Conservation (phyloP, 2,888 invertebrate genomes). For the Alloscopus bannaensis region DNA sequence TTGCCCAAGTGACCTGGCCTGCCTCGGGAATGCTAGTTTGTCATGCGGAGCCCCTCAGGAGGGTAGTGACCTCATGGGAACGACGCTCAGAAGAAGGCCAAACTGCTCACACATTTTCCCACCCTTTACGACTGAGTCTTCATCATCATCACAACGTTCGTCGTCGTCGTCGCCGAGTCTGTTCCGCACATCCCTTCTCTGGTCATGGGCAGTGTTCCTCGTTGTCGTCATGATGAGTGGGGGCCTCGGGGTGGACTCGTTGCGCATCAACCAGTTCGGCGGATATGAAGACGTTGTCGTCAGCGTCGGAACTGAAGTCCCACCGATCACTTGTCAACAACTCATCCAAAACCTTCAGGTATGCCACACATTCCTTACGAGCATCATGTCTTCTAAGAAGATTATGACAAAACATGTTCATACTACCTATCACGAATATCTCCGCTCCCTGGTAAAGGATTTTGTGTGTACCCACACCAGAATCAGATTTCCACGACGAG, state of each 20-base stretch:
- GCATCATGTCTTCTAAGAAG: conserved; percentile 30
- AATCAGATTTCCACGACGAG: conserved; percentile 18
- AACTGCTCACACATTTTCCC: conserved; percentile 40
- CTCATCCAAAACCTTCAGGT: conserved; percentile 69
- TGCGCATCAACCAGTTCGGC: conserved; percentile 67
- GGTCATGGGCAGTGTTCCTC: not conserved
- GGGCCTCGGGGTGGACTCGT: conserved; percentile 45
- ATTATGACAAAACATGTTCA: conserved; percentile 44
- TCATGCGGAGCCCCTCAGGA: not conserved
- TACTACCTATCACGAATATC: conserved; percentile 13
- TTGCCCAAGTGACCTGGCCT: conserved; percentile 62
- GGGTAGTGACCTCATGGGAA: conserved; percentile 59
- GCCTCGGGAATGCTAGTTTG: conserved; percentile 2
- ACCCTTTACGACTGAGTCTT: conserved; percentile 13
- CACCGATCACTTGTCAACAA: conserved; percentile 70
- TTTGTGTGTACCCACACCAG: conserved; percentile 9
- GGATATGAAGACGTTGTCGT: conserved; percentile 72
- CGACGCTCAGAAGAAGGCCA: conserved; percentile 9
- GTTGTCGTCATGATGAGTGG: not conserved
- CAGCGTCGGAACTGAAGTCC: conserved; percentile 69
- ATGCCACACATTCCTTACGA: conserved; percentile 35
- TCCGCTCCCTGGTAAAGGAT: not conserved
- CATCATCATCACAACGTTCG: not conserved
- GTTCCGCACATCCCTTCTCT: not conserved
- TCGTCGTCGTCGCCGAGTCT: not conserved